Base-by-base conservation (phyloP, 2,113 vertebrate genomes). In the Lasiurus borealis region DNA sequence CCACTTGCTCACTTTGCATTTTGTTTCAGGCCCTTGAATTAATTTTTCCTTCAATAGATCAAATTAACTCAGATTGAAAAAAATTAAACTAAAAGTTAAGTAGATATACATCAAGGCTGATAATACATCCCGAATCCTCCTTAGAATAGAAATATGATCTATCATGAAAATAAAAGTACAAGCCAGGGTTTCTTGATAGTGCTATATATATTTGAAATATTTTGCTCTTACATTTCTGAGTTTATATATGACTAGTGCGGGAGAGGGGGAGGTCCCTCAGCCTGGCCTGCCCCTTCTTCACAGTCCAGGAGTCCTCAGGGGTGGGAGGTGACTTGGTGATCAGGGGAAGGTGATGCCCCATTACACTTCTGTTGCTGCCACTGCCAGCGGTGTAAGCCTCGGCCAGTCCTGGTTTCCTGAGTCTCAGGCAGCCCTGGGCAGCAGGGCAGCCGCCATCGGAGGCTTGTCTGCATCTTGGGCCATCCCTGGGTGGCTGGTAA, bases 1-100 rank as follows among this genome's bases (percentile, higher is more conserved):
- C 64, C 78, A 77, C 93, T 97, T 96, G 92, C 72, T 95, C 91
- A 6, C 23, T 91, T 96, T 88, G n/a, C 76, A 0, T 94, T 94
- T 95, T 93, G 54, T 76, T 80, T 81, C 52, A 52, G 78, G 52
- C 25, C 44, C 40, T 94, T 85, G 85, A 57, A 87, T 87, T 73
- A 81, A 40, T 81, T 5, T 6, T 81, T 96, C 72, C 50, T 95
- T 95, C 82, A 91, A 0, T 69, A 54, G 0, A 94, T 94, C 75
- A 18, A 93, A 36, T 96, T 82, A 78, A 71, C 31, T 40, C 80
- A n/a, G 36, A 62, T 52, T 40, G 11, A 27, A 54, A 34, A 59
- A 78, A 77, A 66, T 73, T 34, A 57, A 40, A 31, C 62, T 4
- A 69, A 69, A 44, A 12, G 8, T 8, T 72, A 64, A 76, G 7